phyloP scores from a whole-genome alignment of 2,113 vertebrate genomes.

The Eublepharis macularius region DNA sequence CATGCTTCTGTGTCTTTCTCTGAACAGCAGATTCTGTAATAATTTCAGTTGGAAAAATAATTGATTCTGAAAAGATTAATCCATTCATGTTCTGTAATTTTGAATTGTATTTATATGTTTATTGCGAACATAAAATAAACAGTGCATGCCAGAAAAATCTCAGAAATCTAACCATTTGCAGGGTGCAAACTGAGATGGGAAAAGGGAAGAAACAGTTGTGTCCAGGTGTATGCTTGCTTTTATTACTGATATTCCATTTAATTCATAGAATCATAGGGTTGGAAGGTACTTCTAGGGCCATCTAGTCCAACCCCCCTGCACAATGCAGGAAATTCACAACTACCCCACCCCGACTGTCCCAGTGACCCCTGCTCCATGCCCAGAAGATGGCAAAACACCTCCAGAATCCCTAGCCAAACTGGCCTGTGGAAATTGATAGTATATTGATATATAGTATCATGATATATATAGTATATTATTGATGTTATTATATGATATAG shows the following conservation, averaged over 20 bases:
- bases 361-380: no score
- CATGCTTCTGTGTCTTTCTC: conserved; percentile 21
- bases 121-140: conserved; percentile 66
- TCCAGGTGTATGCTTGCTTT: conserved; percentile 45
- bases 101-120: conserved; percentile 42
- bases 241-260: conserved; percentile 29
- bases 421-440: no score
- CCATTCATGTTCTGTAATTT: conserved; percentile 45
- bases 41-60: conserved; percentile 8
- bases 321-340: no score
- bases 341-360: no score
- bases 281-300: no score
- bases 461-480: no score
- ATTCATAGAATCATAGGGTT: no score
- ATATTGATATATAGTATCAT: no score
- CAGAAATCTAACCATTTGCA: conserved; percentile 74
- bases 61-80: background rate
- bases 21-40: conserved; percentile 54
- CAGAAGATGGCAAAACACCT: no score
- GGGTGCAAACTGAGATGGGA: conserved; percentile 68
- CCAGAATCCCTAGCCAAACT: no score
- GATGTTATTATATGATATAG: no score
- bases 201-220: conserved; percentile 70
- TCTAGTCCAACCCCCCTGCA: no score
- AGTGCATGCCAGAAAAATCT: conserved; percentile 60